Evolutionary conservation across 2,888 invertebrate genomes (phyloP).

Genomic region (Ormyrus nitidulus): DNA sequence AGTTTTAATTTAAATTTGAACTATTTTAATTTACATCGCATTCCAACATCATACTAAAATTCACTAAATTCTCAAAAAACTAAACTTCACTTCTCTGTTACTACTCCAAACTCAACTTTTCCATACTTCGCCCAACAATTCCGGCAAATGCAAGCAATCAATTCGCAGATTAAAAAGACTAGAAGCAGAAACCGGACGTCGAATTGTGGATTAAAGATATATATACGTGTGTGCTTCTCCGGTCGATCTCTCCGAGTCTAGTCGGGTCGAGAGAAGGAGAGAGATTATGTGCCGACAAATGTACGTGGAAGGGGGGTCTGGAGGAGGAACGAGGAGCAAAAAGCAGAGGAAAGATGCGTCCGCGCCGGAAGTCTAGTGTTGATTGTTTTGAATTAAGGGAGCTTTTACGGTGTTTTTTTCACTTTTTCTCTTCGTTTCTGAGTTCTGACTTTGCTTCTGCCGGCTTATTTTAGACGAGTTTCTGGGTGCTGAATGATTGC

Average conservation of each 20-base stretch:
- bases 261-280: not conserved
- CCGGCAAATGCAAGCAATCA: too few relatives aligned
- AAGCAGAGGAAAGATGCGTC: not conserved
- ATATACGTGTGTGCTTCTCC: constrained; percentile 6
- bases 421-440: not conserved
- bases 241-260: constrained; percentile 6
- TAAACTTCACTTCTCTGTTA: too few relatives aligned
- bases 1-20: too few relatives aligned
- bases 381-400: constrained; percentile 55
- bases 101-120: too few relatives aligned
- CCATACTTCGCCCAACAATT: too few relatives aligned
- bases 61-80: too few relatives aligned
- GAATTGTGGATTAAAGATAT: constrained; percentile 62
- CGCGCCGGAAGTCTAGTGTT: constrained; percentile 39
- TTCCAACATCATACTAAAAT: too few relatives aligned
- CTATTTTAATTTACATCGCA: too few relatives aligned
- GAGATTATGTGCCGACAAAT: constrained; percentile 41
- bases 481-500: not conserved
- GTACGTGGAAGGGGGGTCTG: not conserved
- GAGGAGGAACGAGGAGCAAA: not conserved
- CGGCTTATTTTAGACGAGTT: not conserved
- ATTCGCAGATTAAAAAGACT: too few relatives aligned
- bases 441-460: not conserved
- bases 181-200: constrained; percentile 69
- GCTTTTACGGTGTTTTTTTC: constrained; percentile 31